These are phyloP conservation scores for Oncorhynchus nerka DNA, from an alignment of 2,113 vertebrate genomes.

Conservation along the genomic window DNA sequence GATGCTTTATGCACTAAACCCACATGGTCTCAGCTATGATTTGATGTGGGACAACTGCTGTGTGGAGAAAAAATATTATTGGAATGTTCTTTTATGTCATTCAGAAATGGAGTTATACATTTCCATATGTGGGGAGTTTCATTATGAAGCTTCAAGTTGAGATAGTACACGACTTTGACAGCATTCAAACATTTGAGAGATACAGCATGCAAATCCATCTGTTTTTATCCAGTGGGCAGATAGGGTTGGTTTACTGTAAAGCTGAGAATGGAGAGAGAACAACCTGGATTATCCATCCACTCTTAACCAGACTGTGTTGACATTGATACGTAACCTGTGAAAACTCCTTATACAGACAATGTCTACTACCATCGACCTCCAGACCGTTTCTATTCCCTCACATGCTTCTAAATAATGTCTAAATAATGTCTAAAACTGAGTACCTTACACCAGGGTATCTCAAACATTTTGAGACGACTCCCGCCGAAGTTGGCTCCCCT, in stretches of 20 bases:
- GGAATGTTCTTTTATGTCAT: too few relatives aligned
- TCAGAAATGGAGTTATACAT: not conserved
- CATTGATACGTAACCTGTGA: slow-evolving; percentile 37
- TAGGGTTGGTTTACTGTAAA: not conserved
- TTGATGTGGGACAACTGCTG: slow-evolving; percentile 17
- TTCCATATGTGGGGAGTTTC: slow-evolving; percentile 9
- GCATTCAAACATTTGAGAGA: too few relatives aligned
- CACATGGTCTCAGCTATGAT: slow-evolving; percentile 6
- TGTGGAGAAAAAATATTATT: not conserved
- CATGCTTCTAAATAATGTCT: slow-evolving; percentile 40
- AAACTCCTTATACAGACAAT: slow-evolving; percentile 31
- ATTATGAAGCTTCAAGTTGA: not conserved
- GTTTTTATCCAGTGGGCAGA: slow-evolving; percentile 3
- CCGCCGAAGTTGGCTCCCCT: too few relatives aligned
- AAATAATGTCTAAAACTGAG: slow-evolving; percentile 9
- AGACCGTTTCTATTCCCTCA: slow-evolving; percentile 45
- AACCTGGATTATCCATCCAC: slow-evolving; percentile 33
- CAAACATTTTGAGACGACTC: too few relatives aligned
- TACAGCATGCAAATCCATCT: too few relatives aligned
- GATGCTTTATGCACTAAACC: slow-evolving; percentile 13
- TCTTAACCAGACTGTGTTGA: slow-evolving; percentile 34
- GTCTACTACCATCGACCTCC: slow-evolving; percentile 52
- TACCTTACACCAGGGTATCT: not conserved
- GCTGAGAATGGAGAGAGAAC: slow-evolving; percentile 5
- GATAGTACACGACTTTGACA: too few relatives aligned